Conservation (phyloP, 2,888 invertebrate species). For the Eilema sororculum region DNA sequence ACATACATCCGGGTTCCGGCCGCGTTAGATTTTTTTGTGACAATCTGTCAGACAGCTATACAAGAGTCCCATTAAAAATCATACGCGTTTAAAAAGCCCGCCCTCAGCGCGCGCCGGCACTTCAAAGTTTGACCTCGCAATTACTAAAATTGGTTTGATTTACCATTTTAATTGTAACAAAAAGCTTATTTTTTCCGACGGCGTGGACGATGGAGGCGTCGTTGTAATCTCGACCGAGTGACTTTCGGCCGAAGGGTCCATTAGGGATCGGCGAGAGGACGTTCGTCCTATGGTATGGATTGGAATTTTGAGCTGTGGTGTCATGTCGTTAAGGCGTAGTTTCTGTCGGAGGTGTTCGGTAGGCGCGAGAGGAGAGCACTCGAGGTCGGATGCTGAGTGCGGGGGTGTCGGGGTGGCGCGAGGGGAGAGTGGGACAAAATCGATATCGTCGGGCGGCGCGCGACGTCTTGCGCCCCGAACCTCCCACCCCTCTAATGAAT, state of each 20-base stretch:
- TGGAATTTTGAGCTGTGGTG: slow-evolving; percentile 83
- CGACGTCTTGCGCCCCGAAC: slow-evolving; percentile 82
- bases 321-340: slow-evolving; percentile 83
- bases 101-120: slow-evolving; percentile 71
- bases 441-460: slow-evolving; percentile 86
- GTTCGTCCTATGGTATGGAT: slow-evolving; percentile 61
- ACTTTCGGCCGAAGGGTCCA: slow-evolving; percentile 83
- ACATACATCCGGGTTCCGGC: slow-evolving; percentile 24
- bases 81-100: slow-evolving; percentile 74
- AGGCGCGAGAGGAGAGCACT: slow-evolving; percentile 86
- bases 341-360: slow-evolving; percentile 84
- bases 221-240: slow-evolving; percentile 85
- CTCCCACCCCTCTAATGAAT: slow-evolving; percentile 84
- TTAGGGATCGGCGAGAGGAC: slow-evolving; percentile 75
- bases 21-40: slow-evolving; percentile 16
- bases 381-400: slow-evolving; percentile 86
- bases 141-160: slow-evolving; percentile 87
- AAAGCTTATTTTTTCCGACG: slow-evolving; percentile 85
- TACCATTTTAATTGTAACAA: slow-evolving; percentile 87
- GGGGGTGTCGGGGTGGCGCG: slow-evolving; percentile 73
- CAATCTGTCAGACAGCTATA: slow-evolving; percentile 52
- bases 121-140: slow-evolving; percentile 85
- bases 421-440: slow-evolving; percentile 82
- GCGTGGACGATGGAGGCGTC: slow-evolving; percentile 70
- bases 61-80: slow-evolving; percentile 73